Conservation (phyloP, 1,140 invertebrate genomes). For the Drosophila subpulchrella region DNA sequence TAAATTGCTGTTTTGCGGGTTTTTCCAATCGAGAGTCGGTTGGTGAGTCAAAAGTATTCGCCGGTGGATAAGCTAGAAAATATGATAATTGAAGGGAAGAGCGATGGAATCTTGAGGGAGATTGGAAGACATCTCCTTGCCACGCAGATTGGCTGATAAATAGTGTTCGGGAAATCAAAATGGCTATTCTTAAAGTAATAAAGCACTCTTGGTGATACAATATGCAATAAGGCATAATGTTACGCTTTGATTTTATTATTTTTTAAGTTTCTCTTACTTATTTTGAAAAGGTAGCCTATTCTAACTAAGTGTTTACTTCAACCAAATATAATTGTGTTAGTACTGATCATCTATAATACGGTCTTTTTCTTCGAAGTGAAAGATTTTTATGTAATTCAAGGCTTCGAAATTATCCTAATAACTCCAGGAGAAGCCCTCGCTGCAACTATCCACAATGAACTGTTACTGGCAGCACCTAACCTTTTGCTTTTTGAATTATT, state of each 20-base stretch:
- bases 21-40: slow-evolving; percentile 35
- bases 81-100: slow-evolving; percentile 32
- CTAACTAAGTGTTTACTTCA: no score
- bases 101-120: not conserved
- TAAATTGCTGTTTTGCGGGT: slow-evolving; percentile 47
- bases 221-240: no score
- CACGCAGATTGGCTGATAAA: slow-evolving; percentile 19
- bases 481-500: slow-evolving; percentile 54
- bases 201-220: not conserved
- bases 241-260: no score
- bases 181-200: not conserved
- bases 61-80: slow-evolving; percentile 14
- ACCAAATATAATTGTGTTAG: no score
- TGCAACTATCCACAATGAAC: slow-evolving; percentile 39
- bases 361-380: no score
- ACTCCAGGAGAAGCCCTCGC: slow-evolving; percentile 22
- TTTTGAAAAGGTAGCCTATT: no score
- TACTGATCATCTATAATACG: not conserved
- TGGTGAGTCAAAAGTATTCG: slow-evolving; percentile 32
- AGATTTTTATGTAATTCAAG: not conserved
- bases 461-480: slow-evolving; percentile 35
- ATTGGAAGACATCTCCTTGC: not conserved
- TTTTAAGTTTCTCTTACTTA: not conserved
- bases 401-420: not conserved
- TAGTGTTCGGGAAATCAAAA: slow-evolving; percentile 5